Evolutionary conservation across 1,140 invertebrate genomes (phyloP), one percentile per base, ranked within the genome.

Genomic region (Zaprionus camerounensis): DNA sequence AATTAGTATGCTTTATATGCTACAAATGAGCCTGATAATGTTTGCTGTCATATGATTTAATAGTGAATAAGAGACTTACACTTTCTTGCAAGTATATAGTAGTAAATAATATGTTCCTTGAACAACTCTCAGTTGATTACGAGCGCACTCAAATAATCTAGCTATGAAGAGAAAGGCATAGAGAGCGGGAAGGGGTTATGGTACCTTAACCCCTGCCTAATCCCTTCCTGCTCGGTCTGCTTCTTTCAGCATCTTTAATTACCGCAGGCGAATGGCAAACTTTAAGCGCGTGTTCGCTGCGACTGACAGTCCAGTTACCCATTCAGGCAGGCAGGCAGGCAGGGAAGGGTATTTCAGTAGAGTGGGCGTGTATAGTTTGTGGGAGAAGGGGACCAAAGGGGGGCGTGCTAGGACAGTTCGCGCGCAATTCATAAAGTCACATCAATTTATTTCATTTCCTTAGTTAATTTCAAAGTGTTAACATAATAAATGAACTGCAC

Each of bases 391-490:
- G 13, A 57, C 11, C 3, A 20, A 44, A 31, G 0, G 28, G 46
- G 12, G 24, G 20, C n/a, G n/a, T 17, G 46, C 46, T n/a, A 51
- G 69, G 77, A 68, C 67, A 79, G 69, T 80, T 71, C 77, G 80
- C 80, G 80, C 77, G 83, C 77, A 81, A 85, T 88, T 88, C 84
- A 88, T 88, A 88, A 84, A 88, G 84, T 88, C 84, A 88, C 84
- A 88, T 88, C 85, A 88, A 90, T 88, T 88, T 90, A 88, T 88
- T 88, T 88, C 72, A 88, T 90, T 88, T 88, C 85, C 84, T 90
- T 80, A 90, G 85, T 90, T 88, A 88, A 90, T 88, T 88, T 88
- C 85, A 85, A 88, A 88, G 85, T 88, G 85, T 90, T 85, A 88
- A 88, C 85, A 88, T 88, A 90, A 88, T 90, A 88, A 88, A 88